Conservation (phyloP, 2,888 invertebrate species). For the Tineola bisselliella region DNA sequence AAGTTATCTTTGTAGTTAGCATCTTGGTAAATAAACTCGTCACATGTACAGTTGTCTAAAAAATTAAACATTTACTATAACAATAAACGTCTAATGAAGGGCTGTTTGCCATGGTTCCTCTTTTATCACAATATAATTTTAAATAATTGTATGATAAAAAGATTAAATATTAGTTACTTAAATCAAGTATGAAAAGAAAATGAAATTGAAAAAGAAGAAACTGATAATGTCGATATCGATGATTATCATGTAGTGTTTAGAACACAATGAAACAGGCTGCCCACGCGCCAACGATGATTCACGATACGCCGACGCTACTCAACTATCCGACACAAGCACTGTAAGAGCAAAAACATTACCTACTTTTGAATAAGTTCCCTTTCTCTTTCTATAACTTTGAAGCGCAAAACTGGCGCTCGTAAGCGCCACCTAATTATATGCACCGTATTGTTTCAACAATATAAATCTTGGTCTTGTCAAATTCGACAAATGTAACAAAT, state of each 20-base stretch:
- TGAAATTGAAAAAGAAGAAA: slow-evolving; percentile 18
- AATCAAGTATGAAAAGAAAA: slow-evolving; percentile 11
- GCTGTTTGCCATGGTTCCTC: slow-evolving; percentile 19
- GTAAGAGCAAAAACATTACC: slow-evolving; percentile 64
- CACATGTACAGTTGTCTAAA: slow-evolving; percentile 15
- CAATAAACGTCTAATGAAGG: slow-evolving; percentile 53
- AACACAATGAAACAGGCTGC: slow-evolving; percentile 47
- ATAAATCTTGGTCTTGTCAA: too few species aligned
- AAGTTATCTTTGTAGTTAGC: too few species aligned
- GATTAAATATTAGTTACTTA: background rate
- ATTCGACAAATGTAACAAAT: too few species aligned
- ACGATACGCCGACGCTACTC: slow-evolving; percentile 40
- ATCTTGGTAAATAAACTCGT: background rate
- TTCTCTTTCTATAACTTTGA: slow-evolving; percentile 64
- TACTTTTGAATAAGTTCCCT: slow-evolving; percentile 66
- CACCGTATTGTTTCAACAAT: too few species aligned
- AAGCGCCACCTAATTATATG: slow-evolving; percentile 8
- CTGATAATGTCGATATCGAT: slow-evolving; percentile 1
- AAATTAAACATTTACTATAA: slow-evolving; percentile 30
- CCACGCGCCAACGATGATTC: slow-evolving; percentile 59
- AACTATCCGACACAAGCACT: slow-evolving; percentile 24
- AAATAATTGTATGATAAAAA: background rate
- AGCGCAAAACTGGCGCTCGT: slow-evolving; percentile 34
- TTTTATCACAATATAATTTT: slow-evolving; percentile 14
- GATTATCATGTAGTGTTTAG: slow-evolving; percentile 33